phyloP scores from a whole-genome alignment of 2,113 vertebrate genomes.

The Diglossa brunneiventris region DNA sequence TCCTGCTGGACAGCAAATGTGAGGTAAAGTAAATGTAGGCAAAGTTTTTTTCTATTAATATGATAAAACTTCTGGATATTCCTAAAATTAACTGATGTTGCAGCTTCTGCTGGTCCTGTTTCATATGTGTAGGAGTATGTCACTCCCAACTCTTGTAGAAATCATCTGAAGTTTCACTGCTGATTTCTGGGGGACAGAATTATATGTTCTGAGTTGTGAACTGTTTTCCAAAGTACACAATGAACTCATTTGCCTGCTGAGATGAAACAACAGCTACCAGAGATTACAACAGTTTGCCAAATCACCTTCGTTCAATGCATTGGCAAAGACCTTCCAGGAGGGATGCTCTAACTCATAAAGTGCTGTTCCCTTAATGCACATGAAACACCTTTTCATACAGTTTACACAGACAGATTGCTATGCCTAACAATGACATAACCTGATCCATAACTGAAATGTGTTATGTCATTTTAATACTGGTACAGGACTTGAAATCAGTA shows the following conservation, averaged over 20 bases:
- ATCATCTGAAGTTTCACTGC: neutral
- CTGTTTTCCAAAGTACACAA: neutral
- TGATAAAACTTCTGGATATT: neutral
- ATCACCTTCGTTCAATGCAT: neutral
- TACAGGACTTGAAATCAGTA: neutral
- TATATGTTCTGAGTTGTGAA: neutral
- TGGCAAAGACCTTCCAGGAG: neutral
- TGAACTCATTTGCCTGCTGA: neutral
- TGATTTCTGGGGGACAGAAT: neutral
- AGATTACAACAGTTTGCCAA: neutral
- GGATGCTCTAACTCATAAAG: neutral
- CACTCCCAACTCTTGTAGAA: neutral
- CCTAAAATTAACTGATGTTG: neutral
- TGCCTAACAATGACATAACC: neutral
- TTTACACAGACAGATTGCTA: neutral
- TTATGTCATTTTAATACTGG: neutral
- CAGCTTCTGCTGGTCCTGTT: neutral
- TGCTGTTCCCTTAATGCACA: neutral
- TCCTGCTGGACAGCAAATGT: neutral
- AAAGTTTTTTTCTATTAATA: neutral
- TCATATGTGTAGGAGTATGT: accelerated
- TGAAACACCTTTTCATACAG: neutral
- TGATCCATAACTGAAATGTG: neutral
- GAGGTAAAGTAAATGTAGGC: neutral
- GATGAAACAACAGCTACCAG: neutral